Percentiles rank a stretch among this genome's conserved stretches.
These are phyloP conservation scores for Synanthedon formicaeformis DNA, from an alignment of 2,888 invertebrate genomes.

Conservation along the genomic window DNA sequence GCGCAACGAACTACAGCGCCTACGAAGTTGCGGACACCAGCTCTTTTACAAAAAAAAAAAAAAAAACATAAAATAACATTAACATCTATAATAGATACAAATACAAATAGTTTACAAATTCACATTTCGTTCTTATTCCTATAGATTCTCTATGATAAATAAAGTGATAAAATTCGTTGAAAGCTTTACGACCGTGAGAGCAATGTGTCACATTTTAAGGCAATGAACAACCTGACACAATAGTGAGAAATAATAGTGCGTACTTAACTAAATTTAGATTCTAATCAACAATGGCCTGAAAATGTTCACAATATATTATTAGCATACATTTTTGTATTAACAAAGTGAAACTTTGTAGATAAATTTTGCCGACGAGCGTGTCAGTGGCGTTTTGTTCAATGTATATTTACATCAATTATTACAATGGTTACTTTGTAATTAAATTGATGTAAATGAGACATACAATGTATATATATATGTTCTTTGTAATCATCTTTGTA, in stretches of 20 bases:
- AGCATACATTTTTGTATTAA: conserved; percentile 37
- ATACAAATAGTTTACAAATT: too few relatives aligned
- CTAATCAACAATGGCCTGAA: conserved; percentile 34
- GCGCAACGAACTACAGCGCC: too few relatives aligned
- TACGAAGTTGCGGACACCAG: too few relatives aligned
- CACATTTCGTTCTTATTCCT: too few relatives aligned
- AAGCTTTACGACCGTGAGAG: background rate
- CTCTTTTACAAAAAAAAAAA: too few relatives aligned
- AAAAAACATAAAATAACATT: too few relatives aligned
- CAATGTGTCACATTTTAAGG: conserved; percentile 6
- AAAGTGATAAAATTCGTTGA: too few relatives aligned
- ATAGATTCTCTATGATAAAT: too few relatives aligned
- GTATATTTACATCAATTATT: conserved; percentile 1
- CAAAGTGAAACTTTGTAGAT: conserved; percentile 38
- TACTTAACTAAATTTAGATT: conserved; percentile 40
- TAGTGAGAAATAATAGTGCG: conserved; percentile 41
- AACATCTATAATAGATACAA: too few relatives aligned
- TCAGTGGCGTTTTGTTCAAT: conserved; percentile 20
- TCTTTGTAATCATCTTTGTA: too few relatives aligned
- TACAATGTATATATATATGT: too few relatives aligned
- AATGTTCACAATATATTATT: conserved; percentile 32
- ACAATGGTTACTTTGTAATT: background rate
- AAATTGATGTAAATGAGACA: background rate
- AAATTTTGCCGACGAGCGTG: conserved; percentile 21
- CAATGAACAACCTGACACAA: conserved; percentile 39